Evolutionary conservation across 1,140 invertebrate genomes (phyloP).

Genomic region (Proctacanthus coquilletti): DNA sequence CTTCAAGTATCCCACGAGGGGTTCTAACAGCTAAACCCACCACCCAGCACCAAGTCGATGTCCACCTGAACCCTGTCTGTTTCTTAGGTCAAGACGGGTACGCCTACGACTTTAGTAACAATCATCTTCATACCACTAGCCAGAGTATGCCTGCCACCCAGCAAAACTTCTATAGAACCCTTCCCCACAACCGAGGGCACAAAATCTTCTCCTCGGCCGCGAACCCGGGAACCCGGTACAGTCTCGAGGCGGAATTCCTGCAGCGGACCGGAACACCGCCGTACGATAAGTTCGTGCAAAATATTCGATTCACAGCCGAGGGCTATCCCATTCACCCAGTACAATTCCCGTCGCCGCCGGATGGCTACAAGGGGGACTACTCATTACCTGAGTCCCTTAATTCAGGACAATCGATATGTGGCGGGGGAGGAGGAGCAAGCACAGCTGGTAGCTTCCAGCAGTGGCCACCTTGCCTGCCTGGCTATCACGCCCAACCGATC

Average conservation of each 20-base stretch:
- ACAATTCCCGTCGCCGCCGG: conserved; percentile 53
- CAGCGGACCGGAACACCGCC: conserved; percentile 29
- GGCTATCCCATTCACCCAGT: conserved; percentile 47
- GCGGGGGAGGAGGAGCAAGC: too few species aligned
- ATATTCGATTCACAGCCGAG: conserved; percentile 60
- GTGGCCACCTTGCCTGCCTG: conserved; percentile 34
- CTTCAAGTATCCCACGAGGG: conserved; percentile 34
- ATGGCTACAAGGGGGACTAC: conserved; percentile 40
- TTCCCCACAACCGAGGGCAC: conserved; percentile 46
- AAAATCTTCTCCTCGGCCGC: conserved; percentile 43
- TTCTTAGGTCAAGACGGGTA: conserved; percentile 60
- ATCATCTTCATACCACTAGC: conserved; percentile 13
- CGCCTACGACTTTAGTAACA: conserved; percentile 55
- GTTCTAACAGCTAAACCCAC: conserved; percentile 14
- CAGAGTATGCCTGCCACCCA: conserved; percentile 11
- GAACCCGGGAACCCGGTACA: conserved; percentile 41
- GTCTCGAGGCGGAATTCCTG: conserved; percentile 50
- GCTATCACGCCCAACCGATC: conserved; percentile 25
- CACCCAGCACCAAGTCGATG: conserved; percentile 44
- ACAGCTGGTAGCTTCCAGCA: conserved; percentile 24
- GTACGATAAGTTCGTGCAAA: conserved; percentile 39
- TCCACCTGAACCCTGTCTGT: conserved; percentile 47
- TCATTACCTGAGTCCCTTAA: neutral
- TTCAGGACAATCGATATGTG: conserved; percentile 2
- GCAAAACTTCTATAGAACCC: conserved; percentile 46